Conservation (phyloP, 2,797 vertebrate species). For the Potorous gilbertii region DNA sequence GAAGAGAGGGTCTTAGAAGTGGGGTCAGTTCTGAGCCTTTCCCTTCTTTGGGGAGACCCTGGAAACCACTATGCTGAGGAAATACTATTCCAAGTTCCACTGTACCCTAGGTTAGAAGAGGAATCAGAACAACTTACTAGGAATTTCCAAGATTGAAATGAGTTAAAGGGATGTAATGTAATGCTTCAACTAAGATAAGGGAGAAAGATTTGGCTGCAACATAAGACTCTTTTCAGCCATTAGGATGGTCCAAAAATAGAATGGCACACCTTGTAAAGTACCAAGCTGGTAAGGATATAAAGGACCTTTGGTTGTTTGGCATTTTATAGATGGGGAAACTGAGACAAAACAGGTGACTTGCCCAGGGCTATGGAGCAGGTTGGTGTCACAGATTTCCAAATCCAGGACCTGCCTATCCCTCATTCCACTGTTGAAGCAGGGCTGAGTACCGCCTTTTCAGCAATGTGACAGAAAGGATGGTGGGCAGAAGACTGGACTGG, state of each 20-base stretch:
- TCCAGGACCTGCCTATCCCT: neutral
- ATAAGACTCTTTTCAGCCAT: neutral
- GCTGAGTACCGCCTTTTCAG: no score
- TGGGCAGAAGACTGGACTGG: neutral
- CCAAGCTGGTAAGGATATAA: neutral
- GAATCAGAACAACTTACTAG: constrained; percentile 2
- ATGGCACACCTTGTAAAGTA: neutral
- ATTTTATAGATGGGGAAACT: neutral
- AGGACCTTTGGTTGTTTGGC: no score
- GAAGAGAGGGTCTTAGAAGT: neutral
- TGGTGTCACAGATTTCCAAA: neutral
- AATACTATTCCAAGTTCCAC: neutral
- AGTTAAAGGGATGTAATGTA: neutral
- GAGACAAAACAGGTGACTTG: neutral
- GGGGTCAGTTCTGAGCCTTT: neutral
- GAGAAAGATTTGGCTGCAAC: constrained; percentile 2
- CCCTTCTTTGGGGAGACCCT: neutral
- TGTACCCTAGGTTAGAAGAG: neutral
- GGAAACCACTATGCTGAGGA: neutral
- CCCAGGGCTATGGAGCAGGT: neutral
- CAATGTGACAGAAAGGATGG: no score
- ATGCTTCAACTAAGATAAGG: neutral
- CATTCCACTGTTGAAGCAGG: neutral
- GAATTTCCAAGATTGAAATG: neutral
- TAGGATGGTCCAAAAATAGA: neutral